Percentiles rank a stretch among this genome's conserved stretches.
These are phyloP conservation scores for Anneissia japonica DNA, from an alignment of 35 echinoderm and acorn worm genomes.

Conservation along the genomic window DNA sequence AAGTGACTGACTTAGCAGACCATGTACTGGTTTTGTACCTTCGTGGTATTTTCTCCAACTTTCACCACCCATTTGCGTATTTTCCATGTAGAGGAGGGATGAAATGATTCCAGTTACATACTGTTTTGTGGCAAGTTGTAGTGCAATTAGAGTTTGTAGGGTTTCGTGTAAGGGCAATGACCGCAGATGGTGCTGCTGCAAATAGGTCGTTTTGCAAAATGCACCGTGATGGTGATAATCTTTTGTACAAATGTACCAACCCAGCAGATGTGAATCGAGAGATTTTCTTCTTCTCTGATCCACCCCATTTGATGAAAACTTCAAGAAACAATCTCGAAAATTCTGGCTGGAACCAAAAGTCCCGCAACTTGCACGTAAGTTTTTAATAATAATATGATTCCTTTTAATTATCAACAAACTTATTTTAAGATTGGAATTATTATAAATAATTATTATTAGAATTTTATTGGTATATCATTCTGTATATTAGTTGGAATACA, in stretches of 20 bases:
- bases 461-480: too few relatives aligned
- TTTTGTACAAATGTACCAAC: background rate
- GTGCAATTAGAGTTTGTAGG: constrained; percentile 2
- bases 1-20: background rate
- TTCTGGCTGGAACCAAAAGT: too few relatives aligned
- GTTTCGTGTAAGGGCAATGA: constrained; percentile 10
- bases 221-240: background rate
- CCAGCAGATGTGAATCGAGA: background rate
- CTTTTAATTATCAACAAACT: too few relatives aligned
- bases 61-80: background rate
- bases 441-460: too few relatives aligned
- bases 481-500: too few relatives aligned
- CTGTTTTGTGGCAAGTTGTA: background rate
- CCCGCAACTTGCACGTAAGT: too few relatives aligned
- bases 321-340: too few relatives aligned
- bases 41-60: constrained; percentile 26
- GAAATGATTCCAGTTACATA: background rate
- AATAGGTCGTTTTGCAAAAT: constrained; percentile 34
- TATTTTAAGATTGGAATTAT: too few relatives aligned
- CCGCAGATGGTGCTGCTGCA: constrained; percentile 22
- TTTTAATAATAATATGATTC: too few relatives aligned
- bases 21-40: constrained; percentile 35
- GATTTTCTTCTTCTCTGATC: too few relatives aligned
- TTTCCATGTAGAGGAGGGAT: background rate
- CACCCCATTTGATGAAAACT: too few relatives aligned